phyloP scores from a whole-genome alignment of 1,140 invertebrate species.

The Drosophila obscura region DNA sequence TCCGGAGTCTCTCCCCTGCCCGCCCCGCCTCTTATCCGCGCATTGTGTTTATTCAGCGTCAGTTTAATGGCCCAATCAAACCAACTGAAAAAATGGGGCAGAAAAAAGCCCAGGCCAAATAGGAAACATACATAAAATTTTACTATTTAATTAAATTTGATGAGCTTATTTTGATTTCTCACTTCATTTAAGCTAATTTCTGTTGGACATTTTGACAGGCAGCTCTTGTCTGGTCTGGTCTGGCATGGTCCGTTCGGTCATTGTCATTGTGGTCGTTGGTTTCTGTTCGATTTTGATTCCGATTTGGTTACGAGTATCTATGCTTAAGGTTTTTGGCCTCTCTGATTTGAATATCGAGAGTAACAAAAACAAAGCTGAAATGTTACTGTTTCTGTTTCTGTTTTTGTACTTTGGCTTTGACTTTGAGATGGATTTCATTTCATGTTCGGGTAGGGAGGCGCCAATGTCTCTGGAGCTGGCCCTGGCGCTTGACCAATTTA shows the following conservation, averaged over 20 bases:
- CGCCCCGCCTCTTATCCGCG: neutral
- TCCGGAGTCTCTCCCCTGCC: neutral
- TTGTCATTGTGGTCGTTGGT: neutral
- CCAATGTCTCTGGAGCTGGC: too few species aligned
- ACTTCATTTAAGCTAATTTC: constrained; percentile 80
- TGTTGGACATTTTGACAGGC: constrained; percentile 53
- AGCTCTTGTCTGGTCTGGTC: constrained; percentile 1
- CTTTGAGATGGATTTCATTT: constrained; percentile 38
- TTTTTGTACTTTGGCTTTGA: constrained; percentile 26
- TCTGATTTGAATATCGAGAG: constrained; percentile 37
- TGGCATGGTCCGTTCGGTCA: neutral
- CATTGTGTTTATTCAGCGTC: constrained; percentile 62
- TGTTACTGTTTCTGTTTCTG: constrained; percentile 15
- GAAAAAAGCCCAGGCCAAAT: neutral
- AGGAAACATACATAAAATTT: constrained; percentile 34
- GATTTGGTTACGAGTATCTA: constrained; percentile 9
- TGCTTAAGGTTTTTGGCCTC: constrained; percentile 30
- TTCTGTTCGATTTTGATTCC: constrained; percentile 39
- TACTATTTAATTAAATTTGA: constrained; percentile 78
- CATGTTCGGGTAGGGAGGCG: constrained; percentile 14
- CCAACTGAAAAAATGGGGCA: constrained; percentile 8
- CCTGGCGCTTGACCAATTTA: too few species aligned
- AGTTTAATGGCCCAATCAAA: constrained; percentile 63
- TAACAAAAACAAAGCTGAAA: constrained; percentile 9
- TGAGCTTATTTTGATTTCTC: constrained; percentile 79